These are phyloP conservation scores for Octopus sinensis DNA, from an alignment of 1,140 invertebrate genomes.

Conservation along the genomic window DNA sequence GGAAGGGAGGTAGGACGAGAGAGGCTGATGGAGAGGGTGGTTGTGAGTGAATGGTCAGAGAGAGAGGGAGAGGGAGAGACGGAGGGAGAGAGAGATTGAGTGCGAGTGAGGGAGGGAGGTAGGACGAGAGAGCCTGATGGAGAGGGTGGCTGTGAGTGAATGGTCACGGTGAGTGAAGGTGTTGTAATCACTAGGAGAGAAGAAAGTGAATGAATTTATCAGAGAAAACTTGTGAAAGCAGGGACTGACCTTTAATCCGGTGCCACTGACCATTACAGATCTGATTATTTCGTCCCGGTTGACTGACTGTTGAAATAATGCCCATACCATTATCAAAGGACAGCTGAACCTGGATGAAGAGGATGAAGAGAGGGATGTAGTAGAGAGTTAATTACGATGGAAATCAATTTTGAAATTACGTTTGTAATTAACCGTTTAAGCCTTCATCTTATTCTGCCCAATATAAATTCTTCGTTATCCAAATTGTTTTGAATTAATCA, in stretches of 20 bases:
- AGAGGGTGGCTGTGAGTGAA: background rate
- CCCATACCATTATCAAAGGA: constrained; percentile 82
- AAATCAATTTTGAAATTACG: no score
- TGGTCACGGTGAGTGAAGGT: no score
- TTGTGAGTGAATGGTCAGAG: background rate
- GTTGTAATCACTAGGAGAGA: no score
- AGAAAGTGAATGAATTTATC: no score
- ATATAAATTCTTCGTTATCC: no score
- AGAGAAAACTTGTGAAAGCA: no score
- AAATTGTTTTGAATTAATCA: no score
- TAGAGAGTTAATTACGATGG: no score
- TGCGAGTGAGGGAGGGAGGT: no score
- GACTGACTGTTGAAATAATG: constrained; percentile 72
- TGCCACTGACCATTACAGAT: constrained; percentile 95
- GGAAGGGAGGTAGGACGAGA: background rate
- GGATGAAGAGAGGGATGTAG: background rate
- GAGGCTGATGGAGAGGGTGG: constrained; percentile 1
- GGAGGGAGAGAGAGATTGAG: background rate
- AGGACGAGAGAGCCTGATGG: background rate
- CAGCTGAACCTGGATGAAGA: constrained; percentile 64
- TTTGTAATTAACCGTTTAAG: no score
- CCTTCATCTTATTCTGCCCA: no score
- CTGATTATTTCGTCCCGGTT: constrained; percentile 67
- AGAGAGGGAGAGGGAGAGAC: background rate
- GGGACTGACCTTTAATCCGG: constrained; percentile 71